These are phyloP conservation scores for Hemiscyllium ocellatum DNA, from an alignment of 2,113 vertebrate species.

Conservation along the genomic window DNA sequence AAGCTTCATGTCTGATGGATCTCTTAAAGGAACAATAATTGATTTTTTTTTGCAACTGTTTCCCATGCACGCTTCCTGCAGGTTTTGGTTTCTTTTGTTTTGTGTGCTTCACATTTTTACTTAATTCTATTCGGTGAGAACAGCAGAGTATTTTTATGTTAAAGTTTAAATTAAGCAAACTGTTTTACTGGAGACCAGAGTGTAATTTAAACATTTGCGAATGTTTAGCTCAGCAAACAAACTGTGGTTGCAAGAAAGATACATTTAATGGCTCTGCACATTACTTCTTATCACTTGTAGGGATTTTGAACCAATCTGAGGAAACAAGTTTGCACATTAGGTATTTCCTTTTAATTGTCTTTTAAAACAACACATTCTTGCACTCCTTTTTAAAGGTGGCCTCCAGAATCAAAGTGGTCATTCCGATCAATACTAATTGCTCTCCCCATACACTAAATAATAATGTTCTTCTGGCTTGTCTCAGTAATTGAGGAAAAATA, in stretches of 20 bases:
- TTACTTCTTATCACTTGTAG: not conserved
- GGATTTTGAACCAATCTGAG: not conserved
- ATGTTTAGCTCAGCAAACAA: not conserved
- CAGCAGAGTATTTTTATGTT: not conserved
- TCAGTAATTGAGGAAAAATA: not conserved
- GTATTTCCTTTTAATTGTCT: not conserved
- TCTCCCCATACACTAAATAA: not conserved
- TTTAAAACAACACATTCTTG: not conserved
- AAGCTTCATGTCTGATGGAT: not conserved
- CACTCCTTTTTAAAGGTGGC: not conserved
- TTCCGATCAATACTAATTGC: not conserved
- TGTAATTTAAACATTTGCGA: not conserved
- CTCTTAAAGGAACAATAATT: not conserved
- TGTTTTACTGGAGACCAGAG: not conserved
- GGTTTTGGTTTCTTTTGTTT: not conserved
- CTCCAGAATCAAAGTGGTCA: not conserved
- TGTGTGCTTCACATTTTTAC: not conserved
- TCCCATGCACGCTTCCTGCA: not conserved
- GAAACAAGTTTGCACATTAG: not conserved
- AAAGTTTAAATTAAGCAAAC: not conserved
- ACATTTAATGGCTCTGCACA: not conserved
- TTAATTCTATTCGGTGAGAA: not conserved
- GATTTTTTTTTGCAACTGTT: not conserved
- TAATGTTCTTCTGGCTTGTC: not conserved
- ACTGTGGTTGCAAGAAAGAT: not conserved